A percentile compares a stretch with the other conserved stretches of the same genome.
Evolutionary conservation across 2,888 invertebrate species (phyloP).

Genomic region (Dolomedes plantarius): DNA sequence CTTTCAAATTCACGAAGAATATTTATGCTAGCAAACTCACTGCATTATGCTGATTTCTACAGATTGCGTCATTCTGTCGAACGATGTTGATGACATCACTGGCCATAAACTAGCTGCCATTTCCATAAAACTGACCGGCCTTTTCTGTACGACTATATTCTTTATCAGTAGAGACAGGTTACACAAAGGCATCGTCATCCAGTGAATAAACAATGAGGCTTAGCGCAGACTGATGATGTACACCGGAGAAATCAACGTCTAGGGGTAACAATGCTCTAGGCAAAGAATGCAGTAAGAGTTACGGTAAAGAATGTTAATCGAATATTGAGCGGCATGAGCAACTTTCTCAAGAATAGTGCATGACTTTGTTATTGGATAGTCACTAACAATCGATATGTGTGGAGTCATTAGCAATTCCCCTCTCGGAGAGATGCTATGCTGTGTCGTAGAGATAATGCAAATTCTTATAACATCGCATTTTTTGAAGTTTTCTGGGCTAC

Average conservation of each 20-base stretch:
- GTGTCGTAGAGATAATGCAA: slow-evolving; percentile 4
- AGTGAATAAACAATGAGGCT: not conserved
- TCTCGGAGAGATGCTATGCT: slow-evolving; percentile 10
- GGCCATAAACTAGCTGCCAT: no score
- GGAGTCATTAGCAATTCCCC: slow-evolving; percentile 43
- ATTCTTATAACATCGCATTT: no score
- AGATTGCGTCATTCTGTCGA: no score
- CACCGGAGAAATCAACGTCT: not conserved
- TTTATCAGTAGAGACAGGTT: not conserved
- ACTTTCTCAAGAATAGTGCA: slow-evolving; percentile 2
- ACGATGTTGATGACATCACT: no score
- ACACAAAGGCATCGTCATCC: not conserved
- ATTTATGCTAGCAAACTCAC: no score
- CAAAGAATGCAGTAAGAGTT: slow-evolving; percentile 18
- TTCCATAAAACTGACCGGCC: not conserved
- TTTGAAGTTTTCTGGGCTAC: no score
- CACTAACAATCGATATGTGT: slow-evolving; percentile 26
- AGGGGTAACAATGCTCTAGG: not conserved
- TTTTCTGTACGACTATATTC: no score
- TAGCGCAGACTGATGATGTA: not conserved
- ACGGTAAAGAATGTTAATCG: slow-evolving; percentile 30
- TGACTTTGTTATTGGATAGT: slow-evolving; percentile 23
- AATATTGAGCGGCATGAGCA: slow-evolving; percentile 21
- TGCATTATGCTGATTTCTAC: no score
- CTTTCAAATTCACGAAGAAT: no score